These are phyloP conservation scores for Jaculus jaculus DNA, from an alignment of 2,113 vertebrate species.

Conservation along the genomic window DNA sequence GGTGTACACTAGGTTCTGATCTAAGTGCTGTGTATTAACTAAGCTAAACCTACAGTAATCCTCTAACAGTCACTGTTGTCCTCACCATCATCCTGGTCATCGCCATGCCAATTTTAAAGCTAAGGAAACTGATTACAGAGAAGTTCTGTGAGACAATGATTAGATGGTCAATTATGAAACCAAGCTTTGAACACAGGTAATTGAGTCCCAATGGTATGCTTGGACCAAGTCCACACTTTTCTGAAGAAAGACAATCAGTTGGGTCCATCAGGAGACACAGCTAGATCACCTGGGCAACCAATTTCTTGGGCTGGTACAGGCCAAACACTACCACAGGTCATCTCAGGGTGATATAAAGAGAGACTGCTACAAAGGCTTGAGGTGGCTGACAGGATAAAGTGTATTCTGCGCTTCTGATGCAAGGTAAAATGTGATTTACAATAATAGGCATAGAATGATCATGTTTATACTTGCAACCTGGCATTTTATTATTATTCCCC, in stretches of 20 bases:
- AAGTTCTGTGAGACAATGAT: neutral
- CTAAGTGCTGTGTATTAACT: neutral
- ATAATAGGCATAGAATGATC: constrained; percentile 73
- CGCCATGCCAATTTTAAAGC: neutral
- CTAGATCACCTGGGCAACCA: neutral
- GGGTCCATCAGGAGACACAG: neutral
- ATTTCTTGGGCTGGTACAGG: neutral
- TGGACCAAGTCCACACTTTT: neutral
- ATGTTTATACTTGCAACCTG: constrained; percentile 77
- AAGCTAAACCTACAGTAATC: neutral
- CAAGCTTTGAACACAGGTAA: neutral
- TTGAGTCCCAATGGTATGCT: neutral
- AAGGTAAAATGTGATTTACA: constrained; percentile 76
- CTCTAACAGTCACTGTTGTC: neutral
- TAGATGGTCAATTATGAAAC: neutral
- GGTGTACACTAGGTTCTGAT: neutral
- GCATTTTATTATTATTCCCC: constrained; percentile 76
- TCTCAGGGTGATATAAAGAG: constrained; percentile 35
- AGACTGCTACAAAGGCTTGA: constrained; percentile 32
- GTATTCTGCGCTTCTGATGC: constrained; percentile 57
- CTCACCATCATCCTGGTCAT: neutral
- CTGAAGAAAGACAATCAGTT: neutral
- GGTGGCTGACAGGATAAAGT: constrained; percentile 37
- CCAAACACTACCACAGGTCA: constrained; percentile 2
- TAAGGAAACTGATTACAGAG: neutral